phyloP scores from a whole-genome alignment of 1,140 invertebrate genomes.

The Drosophila seguyi region DNA sequence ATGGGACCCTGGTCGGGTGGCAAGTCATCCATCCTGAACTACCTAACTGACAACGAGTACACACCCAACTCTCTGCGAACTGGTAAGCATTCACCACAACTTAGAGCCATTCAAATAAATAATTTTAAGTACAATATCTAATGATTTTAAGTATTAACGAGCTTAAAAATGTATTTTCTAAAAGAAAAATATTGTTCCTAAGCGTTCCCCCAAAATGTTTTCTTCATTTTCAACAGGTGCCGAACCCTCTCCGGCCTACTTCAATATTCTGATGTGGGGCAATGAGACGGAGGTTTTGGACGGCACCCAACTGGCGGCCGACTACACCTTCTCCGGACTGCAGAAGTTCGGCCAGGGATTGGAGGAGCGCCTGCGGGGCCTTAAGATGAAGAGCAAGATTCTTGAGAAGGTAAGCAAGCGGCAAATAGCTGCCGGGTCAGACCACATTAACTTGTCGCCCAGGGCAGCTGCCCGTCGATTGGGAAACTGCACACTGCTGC shows the following conservation, averaged over 20 bases:
- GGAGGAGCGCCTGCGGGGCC: conserved; percentile 93
- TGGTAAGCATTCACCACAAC: conserved; percentile 87
- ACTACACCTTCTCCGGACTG: conserved; percentile 96
- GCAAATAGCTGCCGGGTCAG: conserved; percentile 21
- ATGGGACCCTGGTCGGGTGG: conserved; percentile 98
- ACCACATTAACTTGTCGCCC: conserved; percentile 69
- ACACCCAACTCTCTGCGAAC: conserved; percentile 93
- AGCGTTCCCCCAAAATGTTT: neutral
- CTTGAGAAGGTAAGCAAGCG: conserved; percentile 91
- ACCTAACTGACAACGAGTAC: conserved; percentile 94
- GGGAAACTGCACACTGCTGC: conserved; percentile 59
- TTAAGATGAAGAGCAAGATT: conserved; percentile 92
- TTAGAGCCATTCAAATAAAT: neutral
- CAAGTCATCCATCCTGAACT: conserved; percentile 97
- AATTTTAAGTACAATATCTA: neutral
- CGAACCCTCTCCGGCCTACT: conserved; percentile 96
- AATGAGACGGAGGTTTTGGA: conserved; percentile 93
- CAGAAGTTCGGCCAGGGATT: conserved; percentile 98
- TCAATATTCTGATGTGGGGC: conserved; percentile 96
- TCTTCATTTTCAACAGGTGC: conserved; percentile 88
- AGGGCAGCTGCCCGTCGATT: conserved; percentile 70
- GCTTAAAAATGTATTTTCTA: neutral
- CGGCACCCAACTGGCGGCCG: conserved; percentile 96
- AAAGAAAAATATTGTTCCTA: neutral
- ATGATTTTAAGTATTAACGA: neutral